Conservation (phyloP, 2,113 vertebrate genomes). For the Protomyctophum bolini region DNA sequence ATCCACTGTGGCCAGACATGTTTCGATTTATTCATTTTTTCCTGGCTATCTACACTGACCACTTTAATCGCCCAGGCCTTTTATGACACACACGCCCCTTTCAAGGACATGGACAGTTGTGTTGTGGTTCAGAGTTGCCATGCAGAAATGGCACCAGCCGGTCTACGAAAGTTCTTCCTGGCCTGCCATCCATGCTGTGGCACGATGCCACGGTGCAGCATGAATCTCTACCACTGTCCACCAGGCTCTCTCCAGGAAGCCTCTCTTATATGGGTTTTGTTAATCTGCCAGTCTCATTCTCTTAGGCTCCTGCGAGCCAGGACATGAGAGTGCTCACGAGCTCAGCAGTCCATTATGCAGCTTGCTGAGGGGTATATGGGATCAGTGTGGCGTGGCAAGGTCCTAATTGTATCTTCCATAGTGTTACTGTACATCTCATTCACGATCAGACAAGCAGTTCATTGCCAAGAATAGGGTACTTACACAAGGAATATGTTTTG, state of each 20-base stretch:
- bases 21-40: constrained; percentile 3
- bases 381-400: not conserved
- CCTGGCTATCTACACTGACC: constrained; percentile 25
- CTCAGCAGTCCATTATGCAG: not conserved
- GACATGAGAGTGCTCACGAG: not conserved
- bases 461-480: too few relatives aligned
- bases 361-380: not conserved
- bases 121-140: constrained; percentile 30
- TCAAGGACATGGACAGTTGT: constrained; percentile 12
- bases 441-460: too few relatives aligned
- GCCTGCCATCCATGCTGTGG: constrained; percentile 9
- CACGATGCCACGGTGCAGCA: constrained; percentile 27
- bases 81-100: constrained; percentile 28
- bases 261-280: constrained; percentile 36
- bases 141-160: constrained; percentile 16
- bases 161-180: constrained; percentile 29
- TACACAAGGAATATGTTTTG: too few relatives aligned
- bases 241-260: constrained; percentile 18
- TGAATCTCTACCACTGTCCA: constrained; percentile 42
- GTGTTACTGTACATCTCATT: not conserved
- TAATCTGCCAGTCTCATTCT: constrained; percentile 37
- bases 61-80: constrained; percentile 16
- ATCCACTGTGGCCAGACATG: constrained; percentile 30
- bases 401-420: not conserved
- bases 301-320: constrained; percentile 3